Evolutionary conservation across 2,113 vertebrate genomes (phyloP), one percentile per base, ranked within the genome.

Genomic region (Leptosomus discolor): DNA sequence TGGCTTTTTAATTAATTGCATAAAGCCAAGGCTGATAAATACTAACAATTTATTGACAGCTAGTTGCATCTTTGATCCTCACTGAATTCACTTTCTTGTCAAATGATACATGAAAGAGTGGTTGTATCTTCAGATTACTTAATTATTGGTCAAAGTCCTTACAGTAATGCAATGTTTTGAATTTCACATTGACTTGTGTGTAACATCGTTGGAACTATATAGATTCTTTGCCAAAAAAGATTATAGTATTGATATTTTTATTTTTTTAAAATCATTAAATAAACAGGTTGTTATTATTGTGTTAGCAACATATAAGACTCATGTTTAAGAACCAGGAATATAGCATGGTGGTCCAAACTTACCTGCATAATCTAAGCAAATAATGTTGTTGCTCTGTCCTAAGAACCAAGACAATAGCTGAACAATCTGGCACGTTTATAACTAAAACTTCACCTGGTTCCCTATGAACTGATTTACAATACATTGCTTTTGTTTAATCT

Each of bases 391-490:
- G 76, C 94, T 82, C 39, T 61, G 21, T 13, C 29, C 14, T 63
- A 84, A 93, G 21, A 94, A 90, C 71, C 45, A 85, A 95, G 23
- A 3, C 12, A 15, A 11, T 53, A 85, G 34, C 17, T 51, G 15
- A 80, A 85, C 22, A 12, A 14, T 88, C 15, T 41, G 22, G 4
- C 65, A 57, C 13, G 73, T 90, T 71, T 67, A 45, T 70, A 78
- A 34, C 15, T 61, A 73, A 82, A 95, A 92, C 53, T 85, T 92
- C 43, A 96, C 88, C 85, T 84, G 6, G 21, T 94, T 39, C 71
- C 53, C 94, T 77, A 95, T 83, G 70, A 96, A 81, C 15, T 85
- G 56, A 97, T 95, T 97, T 92, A 88, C 57, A 88, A 36, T 11
- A 84, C 36, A 91, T 86, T 63, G 26, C 11, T 94, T 96, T 95